Conservation (phyloP, 2,888 invertebrate species). For the Drosophila lacicola region DNA sequence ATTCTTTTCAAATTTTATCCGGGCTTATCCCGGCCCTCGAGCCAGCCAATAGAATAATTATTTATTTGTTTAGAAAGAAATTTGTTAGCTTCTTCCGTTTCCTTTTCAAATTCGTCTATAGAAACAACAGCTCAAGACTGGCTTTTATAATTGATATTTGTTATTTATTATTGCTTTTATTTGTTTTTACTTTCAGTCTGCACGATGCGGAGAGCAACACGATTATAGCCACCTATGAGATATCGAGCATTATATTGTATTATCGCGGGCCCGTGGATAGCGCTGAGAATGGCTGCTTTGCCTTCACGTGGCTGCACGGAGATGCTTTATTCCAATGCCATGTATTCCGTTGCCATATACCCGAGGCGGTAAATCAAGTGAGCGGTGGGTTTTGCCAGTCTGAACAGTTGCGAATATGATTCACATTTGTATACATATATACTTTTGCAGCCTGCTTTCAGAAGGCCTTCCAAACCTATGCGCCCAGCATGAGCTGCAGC, state of each 20-base stretch:
- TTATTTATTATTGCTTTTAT: neutral
- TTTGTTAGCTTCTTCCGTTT: too few species aligned
- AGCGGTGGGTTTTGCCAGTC: constrained; percentile 87
- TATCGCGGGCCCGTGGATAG: constrained; percentile 94
- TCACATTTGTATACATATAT: neutral
- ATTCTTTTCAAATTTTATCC: too few species aligned
- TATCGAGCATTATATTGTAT: constrained; percentile 97
- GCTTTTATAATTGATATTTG: neutral
- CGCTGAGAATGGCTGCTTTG: constrained; percentile 96
- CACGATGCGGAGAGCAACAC: constrained; percentile 92
- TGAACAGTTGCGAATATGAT: neutral
- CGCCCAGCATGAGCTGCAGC: constrained; percentile 93
- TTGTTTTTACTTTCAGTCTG: constrained; percentile 86
- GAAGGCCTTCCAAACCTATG: constrained; percentile 96
- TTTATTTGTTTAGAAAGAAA: too few species aligned
- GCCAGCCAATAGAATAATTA: too few species aligned
- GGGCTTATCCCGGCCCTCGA: too few species aligned
- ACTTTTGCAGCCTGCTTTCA: constrained; percentile 90
- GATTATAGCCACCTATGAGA: constrained; percentile 94
- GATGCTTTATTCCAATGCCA: constrained; percentile 98
- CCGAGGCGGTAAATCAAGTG: constrained; percentile 94
- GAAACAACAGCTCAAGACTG: too few species aligned
- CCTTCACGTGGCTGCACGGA: constrained; percentile 98
- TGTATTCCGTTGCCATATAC: constrained; percentile 97
- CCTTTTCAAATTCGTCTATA: too few species aligned